phyloP scores from a whole-genome alignment of 1,140 invertebrate genomes.

The Caenorhabditis latens region DNA sequence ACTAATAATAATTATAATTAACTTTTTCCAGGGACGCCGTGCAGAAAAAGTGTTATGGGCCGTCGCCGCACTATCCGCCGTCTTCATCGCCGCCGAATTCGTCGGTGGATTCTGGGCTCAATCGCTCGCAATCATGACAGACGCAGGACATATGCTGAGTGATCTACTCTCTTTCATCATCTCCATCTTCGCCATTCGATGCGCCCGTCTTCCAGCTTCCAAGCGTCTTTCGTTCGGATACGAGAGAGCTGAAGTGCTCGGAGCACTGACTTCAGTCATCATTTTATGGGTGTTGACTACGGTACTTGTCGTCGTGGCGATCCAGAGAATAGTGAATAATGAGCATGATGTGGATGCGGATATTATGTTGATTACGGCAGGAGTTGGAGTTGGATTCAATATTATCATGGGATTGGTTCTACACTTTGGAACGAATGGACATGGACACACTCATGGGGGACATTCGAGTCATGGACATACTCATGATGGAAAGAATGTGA shows the following conservation, averaged over 20 bases:
- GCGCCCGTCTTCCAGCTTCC: conserved; percentile 86
- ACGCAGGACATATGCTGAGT: conserved; percentile 93
- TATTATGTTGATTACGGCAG: conserved; percentile 94
- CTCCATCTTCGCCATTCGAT: conserved; percentile 91
- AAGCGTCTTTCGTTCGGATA: conserved; percentile 85
- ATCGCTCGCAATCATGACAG: conserved; percentile 91
- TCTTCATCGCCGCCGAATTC: conserved; percentile 74
- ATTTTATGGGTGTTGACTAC: conserved; percentile 84
- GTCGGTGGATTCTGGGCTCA: conserved; percentile 71
- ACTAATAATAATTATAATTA: too few species aligned
- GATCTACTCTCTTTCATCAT: conserved; percentile 98
- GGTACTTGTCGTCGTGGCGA: conserved; percentile 90
- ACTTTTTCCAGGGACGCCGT: conserved; percentile 79
- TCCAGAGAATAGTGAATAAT: conserved; percentile 86
- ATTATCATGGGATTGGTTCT: conserved; percentile 81
- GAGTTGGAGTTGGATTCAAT: conserved; percentile 90
- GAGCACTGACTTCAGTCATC: conserved; percentile 74
- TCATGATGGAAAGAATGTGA: conserved; percentile 85
- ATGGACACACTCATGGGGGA: conserved; percentile 65
- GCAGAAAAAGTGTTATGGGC: conserved; percentile 72
- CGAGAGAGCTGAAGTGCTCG: conserved; percentile 84
- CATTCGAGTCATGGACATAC: conserved; percentile 37
- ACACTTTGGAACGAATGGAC: conserved; percentile 63
- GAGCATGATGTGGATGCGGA: conserved; percentile 87
- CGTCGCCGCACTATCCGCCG: conserved; percentile 71